Base-by-base conservation (phyloP, 1,140 invertebrate species). In the Notospermus geniculatus region DNA sequence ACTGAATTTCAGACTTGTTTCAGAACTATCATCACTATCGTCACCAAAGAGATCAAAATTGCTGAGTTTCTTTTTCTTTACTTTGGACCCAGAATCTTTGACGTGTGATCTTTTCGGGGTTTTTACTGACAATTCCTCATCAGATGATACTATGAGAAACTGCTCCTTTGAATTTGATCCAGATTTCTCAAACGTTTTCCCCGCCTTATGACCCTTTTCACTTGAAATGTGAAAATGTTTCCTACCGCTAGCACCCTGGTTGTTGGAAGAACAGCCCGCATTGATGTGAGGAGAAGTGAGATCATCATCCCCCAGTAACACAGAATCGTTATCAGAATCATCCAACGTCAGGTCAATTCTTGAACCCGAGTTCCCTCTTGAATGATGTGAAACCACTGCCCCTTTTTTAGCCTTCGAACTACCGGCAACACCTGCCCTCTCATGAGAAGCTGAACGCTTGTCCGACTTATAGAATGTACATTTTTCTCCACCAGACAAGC, bases 11-110 rank as follows among this genome's bases (percentile, higher is more conserved):
- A 36, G 5, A 36, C 32, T 36, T 36, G 4, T 15, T 7, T 36
- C 32, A 36, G 32, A 36, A 36, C 32, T 36, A 1, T 54, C 52
- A 28, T 72, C 71, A 54, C 64, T 74, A 15, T 74, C 70, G 25
- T 60, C 62, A 28, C 69, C 72, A 69, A 77, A 75, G 30, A 74
- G 58, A 62, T 71, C 67, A 13, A 69, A 63, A 13, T 13, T 53
- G 23, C 50, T 53, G 50, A 27, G 2, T 1, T 15, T 23, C 2
- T 22, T 17, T 22, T 53, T 23, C 50, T 9, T 17, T 53, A 17
- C 1, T 23, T 22, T 53, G 15, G 23, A 27, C 28, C 50, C 23
- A 4, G 50, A 23, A 23, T 22, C 23, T 23, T 13, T 9, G 17
- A 23, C 15, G 1, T 23, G 25, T 60, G 15, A 27, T 19, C 30